Evolutionary conservation across 2,113 vertebrate genomes (phyloP), one percentile per base, ranked within the genome.

Genomic region (Nothobranchius furzeri): DNA sequence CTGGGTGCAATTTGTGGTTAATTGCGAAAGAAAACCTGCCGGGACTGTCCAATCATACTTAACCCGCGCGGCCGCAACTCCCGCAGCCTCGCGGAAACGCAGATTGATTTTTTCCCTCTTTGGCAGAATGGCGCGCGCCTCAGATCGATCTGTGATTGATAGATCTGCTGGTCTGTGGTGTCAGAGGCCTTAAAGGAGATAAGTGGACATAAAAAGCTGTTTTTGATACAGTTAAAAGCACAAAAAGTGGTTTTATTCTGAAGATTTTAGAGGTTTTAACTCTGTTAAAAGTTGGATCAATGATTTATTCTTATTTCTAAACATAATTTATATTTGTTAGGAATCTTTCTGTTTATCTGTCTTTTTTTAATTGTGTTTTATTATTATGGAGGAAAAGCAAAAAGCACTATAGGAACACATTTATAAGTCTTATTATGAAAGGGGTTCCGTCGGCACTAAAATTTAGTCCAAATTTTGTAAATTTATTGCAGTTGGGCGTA

Each of bases 1-100:
- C 66, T 52, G 65, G 83, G 87, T 86, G 83, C 87, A 86, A 85
- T 90, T 83, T 88, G 88, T 85, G 88, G 73, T 91, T 90, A 90
- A 93, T 92, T 91, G 87, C 78, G 71, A 86, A 85, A 83, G 85
- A 89, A 90, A 88, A 67, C 60, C 69, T 57, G 57, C 55, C 60
- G 60, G 65, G 66, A 79, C 66, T 7, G 69, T 79, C 83, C 73
- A 82, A 87, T 91, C 87, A 85, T 63, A 84, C 85, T 89, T 85
- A 89, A 89, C 77, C 77, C 70, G 70, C 63, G 63, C 81, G 54
- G 71, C 68, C 70, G 47, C 75, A 9, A 55, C 65, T 42, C 63
- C 45, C 66, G 6, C 56, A 12, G 75, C 66, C 73, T 52, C 43
- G 79, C 55, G 83, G 83, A 90, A 86, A 87, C 85, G 83, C 73